Conservation (phyloP, 2,113 vertebrate genomes). For the Procapra przewalskii region DNA sequence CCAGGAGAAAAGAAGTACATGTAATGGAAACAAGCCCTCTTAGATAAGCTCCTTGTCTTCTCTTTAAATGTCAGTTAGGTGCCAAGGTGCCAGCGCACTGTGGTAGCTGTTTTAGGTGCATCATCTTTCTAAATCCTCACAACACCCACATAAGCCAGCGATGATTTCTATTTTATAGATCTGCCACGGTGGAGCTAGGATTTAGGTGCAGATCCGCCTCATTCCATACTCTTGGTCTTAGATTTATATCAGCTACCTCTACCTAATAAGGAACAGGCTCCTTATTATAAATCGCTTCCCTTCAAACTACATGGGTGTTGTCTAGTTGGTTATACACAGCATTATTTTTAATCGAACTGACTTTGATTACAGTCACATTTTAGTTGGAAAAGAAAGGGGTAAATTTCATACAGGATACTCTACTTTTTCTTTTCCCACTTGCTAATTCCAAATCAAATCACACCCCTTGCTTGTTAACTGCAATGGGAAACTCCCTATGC, state of each 20-base stretch:
- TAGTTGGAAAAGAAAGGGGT: not conserved
- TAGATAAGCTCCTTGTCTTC: not conserved
- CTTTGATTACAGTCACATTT: not conserved
- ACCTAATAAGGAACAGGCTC: not conserved
- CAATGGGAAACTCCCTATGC: not conserved
- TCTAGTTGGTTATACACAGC: not conserved
- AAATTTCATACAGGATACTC: not conserved
- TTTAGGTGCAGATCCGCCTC: not conserved
- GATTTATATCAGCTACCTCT: not conserved
- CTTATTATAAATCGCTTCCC: not conserved
- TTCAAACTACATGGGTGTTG: not conserved
- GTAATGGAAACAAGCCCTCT: not conserved
- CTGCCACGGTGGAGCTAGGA: not conserved
- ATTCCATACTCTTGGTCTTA: not conserved
- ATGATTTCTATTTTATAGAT: not conserved
- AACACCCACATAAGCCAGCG: not conserved
- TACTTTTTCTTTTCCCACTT: not conserved
- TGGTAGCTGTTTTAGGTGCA: not conserved
- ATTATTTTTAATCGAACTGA: not conserved
- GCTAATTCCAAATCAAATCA: not conserved
- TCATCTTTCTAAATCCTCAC: not conserved
- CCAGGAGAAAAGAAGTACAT: not conserved
- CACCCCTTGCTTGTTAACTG: not conserved
- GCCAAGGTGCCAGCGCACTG: not conserved
- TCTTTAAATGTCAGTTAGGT: not conserved